These are phyloP conservation scores for Caiman crocodilus DNA, from an alignment of 2,797 vertebrate genomes.

Conservation along the genomic window DNA sequence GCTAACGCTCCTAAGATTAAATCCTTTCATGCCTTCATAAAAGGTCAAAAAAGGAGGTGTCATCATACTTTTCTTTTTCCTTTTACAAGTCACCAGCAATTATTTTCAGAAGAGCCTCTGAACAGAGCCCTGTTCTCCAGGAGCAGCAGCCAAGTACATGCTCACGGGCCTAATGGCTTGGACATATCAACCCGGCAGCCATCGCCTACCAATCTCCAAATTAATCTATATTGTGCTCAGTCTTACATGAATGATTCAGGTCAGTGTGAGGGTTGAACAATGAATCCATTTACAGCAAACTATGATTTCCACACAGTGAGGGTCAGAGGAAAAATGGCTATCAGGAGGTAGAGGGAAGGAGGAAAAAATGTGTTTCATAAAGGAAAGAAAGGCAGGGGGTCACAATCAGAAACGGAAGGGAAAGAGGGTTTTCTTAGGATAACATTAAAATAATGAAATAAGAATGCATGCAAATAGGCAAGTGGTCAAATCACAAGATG, in stretches of 20 bases:
- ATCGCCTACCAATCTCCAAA: not conserved
- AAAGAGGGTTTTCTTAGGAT: not conserved
- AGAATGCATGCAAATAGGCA: not conserved
- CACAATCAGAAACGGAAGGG: not conserved
- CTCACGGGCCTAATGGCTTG: not conserved
- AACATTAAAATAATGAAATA: not conserved
- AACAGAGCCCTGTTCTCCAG: rapidly evolving
- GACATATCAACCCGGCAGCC: rapidly evolving
- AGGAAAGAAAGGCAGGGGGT: not conserved
- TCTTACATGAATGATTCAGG: not conserved
- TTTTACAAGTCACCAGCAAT: not conserved
- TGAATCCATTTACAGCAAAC: not conserved
- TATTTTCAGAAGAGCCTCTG: not conserved
- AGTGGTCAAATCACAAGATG: not conserved
- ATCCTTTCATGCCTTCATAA: not conserved
- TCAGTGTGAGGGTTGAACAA: not conserved
- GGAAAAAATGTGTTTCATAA: not conserved
- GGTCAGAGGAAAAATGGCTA: not conserved
- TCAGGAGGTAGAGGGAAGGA: rapidly evolving
- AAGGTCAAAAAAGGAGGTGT: no score
- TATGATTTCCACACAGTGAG: not conserved
- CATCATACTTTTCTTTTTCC: not conserved
- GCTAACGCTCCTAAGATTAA: not conserved
- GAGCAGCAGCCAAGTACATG: not conserved
- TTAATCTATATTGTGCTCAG: not conserved